These are phyloP conservation scores for Neoascia interrupta DNA, from an alignment of 2,888 invertebrate genomes.

Conservation along the genomic window DNA sequence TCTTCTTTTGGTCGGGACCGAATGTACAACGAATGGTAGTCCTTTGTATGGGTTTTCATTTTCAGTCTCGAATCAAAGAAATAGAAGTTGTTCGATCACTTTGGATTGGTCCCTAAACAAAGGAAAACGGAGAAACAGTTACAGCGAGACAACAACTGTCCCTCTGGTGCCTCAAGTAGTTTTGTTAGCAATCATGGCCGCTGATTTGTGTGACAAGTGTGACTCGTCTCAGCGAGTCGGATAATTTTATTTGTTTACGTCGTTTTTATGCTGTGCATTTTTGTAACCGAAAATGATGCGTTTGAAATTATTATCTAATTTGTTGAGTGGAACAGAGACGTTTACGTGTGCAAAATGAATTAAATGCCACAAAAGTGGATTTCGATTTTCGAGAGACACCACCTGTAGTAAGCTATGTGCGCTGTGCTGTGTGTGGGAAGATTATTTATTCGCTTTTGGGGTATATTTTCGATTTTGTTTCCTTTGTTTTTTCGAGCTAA, in stretches of 20 bases:
- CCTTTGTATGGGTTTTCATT: no score
- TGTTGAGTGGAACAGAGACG: slow-evolving; percentile 6
- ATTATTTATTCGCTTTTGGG: slow-evolving; percentile 5
- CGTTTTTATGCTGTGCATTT: slow-evolving; percentile 13
- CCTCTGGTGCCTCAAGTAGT: no score
- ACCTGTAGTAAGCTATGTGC: slow-evolving; percentile 40
- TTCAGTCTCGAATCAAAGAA: no score
- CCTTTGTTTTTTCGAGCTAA: slow-evolving; percentile 9
- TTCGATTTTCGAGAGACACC: slow-evolving; percentile 5
- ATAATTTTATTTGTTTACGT: no score
- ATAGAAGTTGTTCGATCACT: no score
- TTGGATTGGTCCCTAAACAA: slow-evolving; percentile 50
- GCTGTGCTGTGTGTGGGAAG: slow-evolving; percentile 27
- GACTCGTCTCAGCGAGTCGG: no score
- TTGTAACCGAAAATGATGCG: no score
- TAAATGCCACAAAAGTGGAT: neutral
- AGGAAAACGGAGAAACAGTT: no score
- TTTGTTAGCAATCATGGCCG: slow-evolving; percentile 59
- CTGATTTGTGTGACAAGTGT: slow-evolving; percentile 18
- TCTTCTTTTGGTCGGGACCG: slow-evolving; percentile 6
- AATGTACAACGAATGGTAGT: no score
- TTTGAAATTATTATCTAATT: slow-evolving; percentile 41
- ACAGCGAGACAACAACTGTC: no score
- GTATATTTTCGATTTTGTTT: no score
- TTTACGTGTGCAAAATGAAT: neutral